Evolutionary conservation across 2,888 invertebrate genomes (phyloP), one percentile per base, ranked within the genome.

Genomic region (Cordilura impudica): DNA sequence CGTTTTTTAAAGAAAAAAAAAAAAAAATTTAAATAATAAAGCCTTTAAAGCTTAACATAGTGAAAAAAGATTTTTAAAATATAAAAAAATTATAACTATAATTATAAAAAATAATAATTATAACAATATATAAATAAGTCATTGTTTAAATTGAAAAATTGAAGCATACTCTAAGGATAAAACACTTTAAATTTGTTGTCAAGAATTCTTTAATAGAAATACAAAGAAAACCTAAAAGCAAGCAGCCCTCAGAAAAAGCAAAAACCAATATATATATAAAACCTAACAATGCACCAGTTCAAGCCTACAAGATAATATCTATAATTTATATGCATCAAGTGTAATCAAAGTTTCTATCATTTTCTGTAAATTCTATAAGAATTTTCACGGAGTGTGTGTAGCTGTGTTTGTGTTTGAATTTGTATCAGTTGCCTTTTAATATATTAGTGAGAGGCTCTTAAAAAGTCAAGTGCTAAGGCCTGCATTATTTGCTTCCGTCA

Each of bases 261-360:
- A 35, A 54, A 23, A 60, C 49, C n/a, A 63, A 51, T 35, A 63
- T 35, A 43, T n/a, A 35, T 1, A 61, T 29, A 61, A 45, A 61
- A 63, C n/a, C n/a, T n/a, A n/a, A n/a, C n/a, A n/a, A n/a, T n/a
- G n/a, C n/a, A n/a, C n/a, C n/a, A n/a, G n/a, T 49, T 63, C 31
- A 51, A 31, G 49, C 47, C 18, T 23, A 47, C 14, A 29, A 39
- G 49, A 39, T 56, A 51, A 49, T 65, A 19, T 35, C 29, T 49
- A 54, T 45, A 72, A 78, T 69, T 78, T 69, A 69, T 65, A 73
- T 69, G 69, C 78, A 73, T 69, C 51, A 53, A 73, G 61, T 69
- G 58, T 72, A 29, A 54, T 39, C 21, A 74, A 66, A 35, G 29
- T n/a, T 65, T 29, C 26, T 26, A 3, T 45, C 53, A 29, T 10